A percentile compares a stretch with the other conserved stretches of the same genome.
Evolutionary conservation across 2,797 vertebrate genomes (phyloP).

Genomic region (Ambastaia sidthimunki): DNA sequence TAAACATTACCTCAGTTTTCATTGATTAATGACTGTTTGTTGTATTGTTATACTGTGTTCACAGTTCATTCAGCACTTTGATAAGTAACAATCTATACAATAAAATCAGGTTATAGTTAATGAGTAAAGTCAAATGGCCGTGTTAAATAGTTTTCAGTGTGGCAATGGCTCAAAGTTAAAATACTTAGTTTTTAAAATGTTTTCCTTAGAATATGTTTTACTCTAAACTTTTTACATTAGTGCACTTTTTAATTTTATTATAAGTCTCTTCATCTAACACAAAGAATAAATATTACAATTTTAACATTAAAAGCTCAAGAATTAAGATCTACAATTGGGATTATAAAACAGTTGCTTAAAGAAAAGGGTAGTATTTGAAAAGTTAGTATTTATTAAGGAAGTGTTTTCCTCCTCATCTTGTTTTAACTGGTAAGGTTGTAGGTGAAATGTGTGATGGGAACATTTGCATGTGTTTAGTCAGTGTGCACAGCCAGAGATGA

Average conservation of each 20-base stretch:
- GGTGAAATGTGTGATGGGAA: background rate
- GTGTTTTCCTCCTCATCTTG: no score
- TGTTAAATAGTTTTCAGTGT: background rate
- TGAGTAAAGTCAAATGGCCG: slow-evolving; percentile 25
- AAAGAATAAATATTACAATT: no score
- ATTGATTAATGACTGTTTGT: slow-evolving; percentile 13
- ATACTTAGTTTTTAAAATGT: no score
- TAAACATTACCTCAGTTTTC: slow-evolving; percentile 33
- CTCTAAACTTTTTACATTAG: no score
- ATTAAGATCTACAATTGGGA: no score
- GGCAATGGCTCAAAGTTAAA: background rate
- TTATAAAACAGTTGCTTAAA: no score
- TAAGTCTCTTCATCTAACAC: no score
- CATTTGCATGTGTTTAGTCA: slow-evolving; percentile 71
- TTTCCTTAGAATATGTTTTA: no score
- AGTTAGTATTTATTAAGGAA: no score
- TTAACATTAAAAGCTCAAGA: no score
- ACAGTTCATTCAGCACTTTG: slow-evolving; percentile 40
- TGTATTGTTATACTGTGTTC: slow-evolving; percentile 34
- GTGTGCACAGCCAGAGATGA: slow-evolving; percentile 87
- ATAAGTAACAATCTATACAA: slow-evolving; percentile 28
- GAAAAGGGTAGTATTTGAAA: background rate
- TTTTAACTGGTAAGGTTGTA: background rate
- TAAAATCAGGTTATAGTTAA: slow-evolving; percentile 45
- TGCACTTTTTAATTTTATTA: no score